Evolutionary conservation across 1,140 invertebrate genomes (phyloP).

Genomic region (Lepidostoma basale): DNA sequence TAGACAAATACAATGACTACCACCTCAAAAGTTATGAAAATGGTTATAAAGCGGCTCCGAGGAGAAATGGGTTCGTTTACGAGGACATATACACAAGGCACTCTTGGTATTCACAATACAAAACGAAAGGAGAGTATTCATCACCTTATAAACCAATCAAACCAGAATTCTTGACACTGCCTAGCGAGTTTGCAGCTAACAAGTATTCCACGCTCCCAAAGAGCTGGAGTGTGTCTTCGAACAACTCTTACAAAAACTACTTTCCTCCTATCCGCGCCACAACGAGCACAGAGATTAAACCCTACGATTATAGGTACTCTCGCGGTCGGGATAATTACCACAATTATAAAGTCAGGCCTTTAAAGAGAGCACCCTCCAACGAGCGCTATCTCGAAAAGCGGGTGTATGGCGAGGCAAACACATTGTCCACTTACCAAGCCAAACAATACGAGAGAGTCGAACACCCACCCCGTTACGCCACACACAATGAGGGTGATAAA

Average conservation of each 20-base stretch:
- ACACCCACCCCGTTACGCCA: not conserved
- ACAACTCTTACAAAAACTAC: conserved; percentile 40
- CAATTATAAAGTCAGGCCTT: conserved; percentile 9
- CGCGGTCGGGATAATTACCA: not conserved
- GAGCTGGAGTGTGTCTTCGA: conserved; percentile 41
- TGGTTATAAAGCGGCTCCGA: not conserved
- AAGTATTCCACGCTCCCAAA: conserved; percentile 43
- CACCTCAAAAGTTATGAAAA: not conserved
- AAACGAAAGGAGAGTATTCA: conserved; percentile 51
- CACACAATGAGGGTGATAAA: conserved; percentile 25
- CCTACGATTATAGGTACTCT: not conserved
- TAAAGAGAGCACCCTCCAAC: not conserved
- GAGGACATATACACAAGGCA: conserved; percentile 58
- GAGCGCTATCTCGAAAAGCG: conserved; percentile 5
- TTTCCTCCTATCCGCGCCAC: conserved; percentile 23
- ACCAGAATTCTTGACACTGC: conserved; percentile 58
- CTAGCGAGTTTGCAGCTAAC: conserved; percentile 52
- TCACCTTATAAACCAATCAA: conserved; percentile 58
- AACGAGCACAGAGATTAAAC: conserved; percentile 5
- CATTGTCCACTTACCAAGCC: conserved; percentile 1
- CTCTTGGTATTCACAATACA: conserved; percentile 50
- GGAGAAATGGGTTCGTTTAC: conserved; percentile 59
- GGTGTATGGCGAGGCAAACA: not conserved
- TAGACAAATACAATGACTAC: conserved; percentile 20
- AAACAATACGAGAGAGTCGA: conserved; percentile 23